A percentile compares a stretch with the other conserved stretches of the same genome.
phyloP scores from a whole-genome alignment of 2,113 vertebrate genomes.

The Potamarius usumacintae region DNA sequence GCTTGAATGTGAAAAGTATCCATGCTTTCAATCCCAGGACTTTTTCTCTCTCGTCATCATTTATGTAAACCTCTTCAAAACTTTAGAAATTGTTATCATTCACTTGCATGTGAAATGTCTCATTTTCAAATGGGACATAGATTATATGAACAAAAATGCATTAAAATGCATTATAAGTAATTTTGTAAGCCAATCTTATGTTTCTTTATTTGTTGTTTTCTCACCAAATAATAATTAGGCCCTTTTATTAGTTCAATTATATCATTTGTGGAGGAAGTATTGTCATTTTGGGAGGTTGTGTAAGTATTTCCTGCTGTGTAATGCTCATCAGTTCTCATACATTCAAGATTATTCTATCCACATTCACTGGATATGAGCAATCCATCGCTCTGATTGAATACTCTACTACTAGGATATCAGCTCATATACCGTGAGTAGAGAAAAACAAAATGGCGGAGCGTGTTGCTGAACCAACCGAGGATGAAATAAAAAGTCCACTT shows the following conservation, averaged over 20 bases:
- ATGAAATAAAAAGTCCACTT: too few relatives aligned
- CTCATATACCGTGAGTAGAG: too few relatives aligned
- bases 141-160: not conserved
- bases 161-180: not conserved
- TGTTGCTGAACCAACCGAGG: too few relatives aligned
- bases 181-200: not conserved
- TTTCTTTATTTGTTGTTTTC: not conserved
- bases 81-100: not conserved
- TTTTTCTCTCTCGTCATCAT: not conserved
- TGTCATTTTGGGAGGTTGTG: not conserved
- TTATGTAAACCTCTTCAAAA: not conserved
- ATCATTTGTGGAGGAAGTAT: not conserved
- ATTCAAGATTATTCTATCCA: too few relatives aligned
- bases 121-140: not conserved
- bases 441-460: too few relatives aligned
- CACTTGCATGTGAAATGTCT: not conserved
- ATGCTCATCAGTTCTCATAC: not conserved
- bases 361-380: too few relatives aligned
- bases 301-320: not conserved
- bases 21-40: not conserved
- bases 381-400: too few relatives aligned
- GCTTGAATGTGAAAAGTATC: not conserved
- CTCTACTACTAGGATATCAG: too few relatives aligned
- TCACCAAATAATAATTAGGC: not conserved
- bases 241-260: not conserved